Percentiles rank a stretch among this genome's conserved stretches.
These are phyloP conservation scores for Leptodactylus fuscus DNA, from an alignment of 2,113 vertebrate species.

Conservation along the genomic window DNA sequence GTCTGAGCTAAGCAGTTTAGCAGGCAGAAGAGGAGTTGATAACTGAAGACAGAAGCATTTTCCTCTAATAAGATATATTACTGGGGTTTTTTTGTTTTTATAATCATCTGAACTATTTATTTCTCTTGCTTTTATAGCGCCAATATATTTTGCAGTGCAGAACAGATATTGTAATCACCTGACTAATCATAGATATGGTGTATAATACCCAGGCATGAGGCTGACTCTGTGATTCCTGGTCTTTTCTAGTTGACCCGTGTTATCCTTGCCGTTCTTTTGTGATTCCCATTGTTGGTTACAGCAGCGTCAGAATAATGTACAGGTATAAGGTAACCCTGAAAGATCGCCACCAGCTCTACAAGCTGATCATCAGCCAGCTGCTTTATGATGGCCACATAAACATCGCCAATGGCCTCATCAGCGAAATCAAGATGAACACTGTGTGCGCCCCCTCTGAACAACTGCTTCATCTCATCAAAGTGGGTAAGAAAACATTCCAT, in stretches of 20 bases:
- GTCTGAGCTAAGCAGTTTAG: no score
- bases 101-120: no score
- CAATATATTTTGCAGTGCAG: no score
- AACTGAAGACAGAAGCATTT: no score
- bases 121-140: no score
- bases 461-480: slow-evolving; percentile 95
- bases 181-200: no score
- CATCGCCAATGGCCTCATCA: slow-evolving; percentile 94
- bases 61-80: no score
- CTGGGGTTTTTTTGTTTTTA: no score
- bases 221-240: not conserved
- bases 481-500: slow-evolving; percentile 79
- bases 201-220: not conserved
- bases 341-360: slow-evolving; percentile 96
- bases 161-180: no score
- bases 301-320: slow-evolving; percentile 79
- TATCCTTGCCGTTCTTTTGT: not conserved
- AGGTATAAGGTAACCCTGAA: slow-evolving; percentile 94
- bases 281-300: slow-evolving; percentile 64
- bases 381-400: slow-evolving; percentile 96
- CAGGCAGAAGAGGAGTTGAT: no score
- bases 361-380: slow-evolving; percentile 94
- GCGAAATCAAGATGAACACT: slow-evolving; percentile 89
- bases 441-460: slow-evolving; percentile 96
- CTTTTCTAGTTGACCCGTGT: not conserved